Base-by-base conservation (phyloP, 1,140 invertebrate genomes). In the Camponotus pennsylvanicus region DNA sequence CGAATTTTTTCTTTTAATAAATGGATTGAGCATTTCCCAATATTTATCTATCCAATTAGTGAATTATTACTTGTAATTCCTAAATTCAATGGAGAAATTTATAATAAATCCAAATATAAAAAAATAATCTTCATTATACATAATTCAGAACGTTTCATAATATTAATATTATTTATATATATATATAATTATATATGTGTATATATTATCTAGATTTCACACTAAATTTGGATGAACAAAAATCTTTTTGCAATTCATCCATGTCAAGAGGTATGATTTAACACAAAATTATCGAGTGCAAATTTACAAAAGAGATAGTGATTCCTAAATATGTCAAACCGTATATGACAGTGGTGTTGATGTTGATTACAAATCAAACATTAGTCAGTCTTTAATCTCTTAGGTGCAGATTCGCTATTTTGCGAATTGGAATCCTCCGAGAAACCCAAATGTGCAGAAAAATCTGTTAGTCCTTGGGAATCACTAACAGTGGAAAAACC, bases 391-490 rank as follows among this genome's bases (percentile, higher is more conserved):
- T 98, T 98, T 94, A 97, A 95, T 92, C 97, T 96, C 94, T 98
- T 98, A 13, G 97, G 96, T 18, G 96, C 96, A 45, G 97, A 96
- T 92, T 98, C 98, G 93, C 97, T 98, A 88, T 97, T 97, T 94
- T 98, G 97, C 0, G 98, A 98, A 94, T 98, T 98, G 6, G 98
- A 98, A 92, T 98, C 98, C 95, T 98, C 98, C 0, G 98, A 98
- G 94, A 98, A 98, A 87, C 97, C 97, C 95, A 98, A 96, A 91
- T 97, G 97, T 59, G 97, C 97, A 21, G 97, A 97, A 91, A 98
- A 98, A 86, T 98, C 98, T 55, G 97, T 98, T 7, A 97, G 96
- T 27, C 97, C 98, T 95, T 98, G 98, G 18, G 98, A 98, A 95
- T 98, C 98, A 94, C 98, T 98, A 1, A 98, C 97, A 79, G 98